phyloP scores from a whole-genome alignment of 2,888 invertebrate species.

The Thalpophila matura region DNA sequence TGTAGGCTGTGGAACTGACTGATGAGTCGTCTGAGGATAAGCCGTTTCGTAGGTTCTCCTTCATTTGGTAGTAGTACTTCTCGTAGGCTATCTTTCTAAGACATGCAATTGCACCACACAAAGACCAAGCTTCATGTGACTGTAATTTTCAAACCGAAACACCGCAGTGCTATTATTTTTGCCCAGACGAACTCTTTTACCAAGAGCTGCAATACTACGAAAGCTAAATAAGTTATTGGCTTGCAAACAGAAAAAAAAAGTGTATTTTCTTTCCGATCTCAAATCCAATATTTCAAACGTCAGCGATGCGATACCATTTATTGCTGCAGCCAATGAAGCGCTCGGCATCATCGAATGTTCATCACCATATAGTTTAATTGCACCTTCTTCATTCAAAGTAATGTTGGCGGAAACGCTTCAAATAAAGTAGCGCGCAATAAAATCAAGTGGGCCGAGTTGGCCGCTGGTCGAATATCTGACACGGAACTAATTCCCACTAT shows the following conservation, averaged over 20 bases:
- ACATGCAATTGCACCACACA: neutral
- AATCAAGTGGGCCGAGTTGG: conserved; percentile 81
- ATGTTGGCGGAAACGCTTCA: conserved; percentile 72
- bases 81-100: neutral
- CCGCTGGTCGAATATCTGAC: conserved; percentile 82
- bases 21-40: too few relatives aligned
- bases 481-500: conserved; percentile 89
- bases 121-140: neutral
- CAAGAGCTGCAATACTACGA: neutral
- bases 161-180: conserved; percentile 8
- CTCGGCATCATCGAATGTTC: conserved; percentile 28
- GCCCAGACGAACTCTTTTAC: neutral
- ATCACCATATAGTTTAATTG: conserved; percentile 52
- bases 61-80: too few relatives aligned
- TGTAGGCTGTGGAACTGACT: neutral
- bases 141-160: conserved; percentile 1
- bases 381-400: conserved; percentile 67
- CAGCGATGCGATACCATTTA: conserved; percentile 9
- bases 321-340: conserved; percentile 34
- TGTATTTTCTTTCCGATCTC: neutral
- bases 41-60: too few relatives aligned
- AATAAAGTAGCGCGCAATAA: conserved; percentile 81
- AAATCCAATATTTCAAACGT: conserved; percentile 9
- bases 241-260: neutral
- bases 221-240: neutral